Evolutionary conservation across 1,140 invertebrate genomes (phyloP).

Genomic region (Meloidogyne hapla): DNA sequence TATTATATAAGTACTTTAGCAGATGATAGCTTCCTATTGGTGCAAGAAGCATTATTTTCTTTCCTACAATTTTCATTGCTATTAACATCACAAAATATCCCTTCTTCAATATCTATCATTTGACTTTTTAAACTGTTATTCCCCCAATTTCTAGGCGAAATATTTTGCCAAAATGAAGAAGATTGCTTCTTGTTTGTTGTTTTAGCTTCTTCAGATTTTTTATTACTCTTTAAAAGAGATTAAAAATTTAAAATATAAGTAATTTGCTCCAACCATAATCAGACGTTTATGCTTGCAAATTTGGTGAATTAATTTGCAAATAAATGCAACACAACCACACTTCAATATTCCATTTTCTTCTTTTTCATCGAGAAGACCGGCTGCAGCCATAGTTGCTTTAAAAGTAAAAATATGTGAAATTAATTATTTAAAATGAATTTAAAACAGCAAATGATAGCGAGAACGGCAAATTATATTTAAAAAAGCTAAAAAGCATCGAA

Average conservation of each 20-base stretch:
- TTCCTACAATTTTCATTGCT: not conserved
- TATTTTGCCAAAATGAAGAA: not conserved
- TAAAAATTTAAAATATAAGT: not conserved
- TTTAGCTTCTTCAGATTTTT: not conserved
- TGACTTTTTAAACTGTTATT: not conserved
- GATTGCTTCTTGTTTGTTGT: not conserved
- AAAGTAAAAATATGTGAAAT: no score
- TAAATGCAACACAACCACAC: not conserved
- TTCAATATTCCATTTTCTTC: not conserved
- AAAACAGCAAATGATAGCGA: no score
- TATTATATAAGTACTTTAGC: not conserved
- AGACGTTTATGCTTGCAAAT: not conserved
- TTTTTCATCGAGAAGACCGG: slow-evolving; percentile 18
- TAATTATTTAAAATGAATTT: no score
- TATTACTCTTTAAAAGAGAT: not conserved
- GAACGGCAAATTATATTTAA: no score
- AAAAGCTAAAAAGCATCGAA: not conserved
- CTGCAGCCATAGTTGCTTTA: slow-evolving; percentile 36
- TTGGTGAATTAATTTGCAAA: not conserved
- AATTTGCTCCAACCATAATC: not conserved
- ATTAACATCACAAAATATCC: not conserved
- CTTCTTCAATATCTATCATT: not conserved
- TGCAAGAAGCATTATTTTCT: not conserved
- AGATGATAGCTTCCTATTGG: not conserved
- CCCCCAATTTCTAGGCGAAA: not conserved